These are phyloP conservation scores for Agrilus mali DNA, from an alignment of 2,888 invertebrate genomes.

Conservation along the genomic window DNA sequence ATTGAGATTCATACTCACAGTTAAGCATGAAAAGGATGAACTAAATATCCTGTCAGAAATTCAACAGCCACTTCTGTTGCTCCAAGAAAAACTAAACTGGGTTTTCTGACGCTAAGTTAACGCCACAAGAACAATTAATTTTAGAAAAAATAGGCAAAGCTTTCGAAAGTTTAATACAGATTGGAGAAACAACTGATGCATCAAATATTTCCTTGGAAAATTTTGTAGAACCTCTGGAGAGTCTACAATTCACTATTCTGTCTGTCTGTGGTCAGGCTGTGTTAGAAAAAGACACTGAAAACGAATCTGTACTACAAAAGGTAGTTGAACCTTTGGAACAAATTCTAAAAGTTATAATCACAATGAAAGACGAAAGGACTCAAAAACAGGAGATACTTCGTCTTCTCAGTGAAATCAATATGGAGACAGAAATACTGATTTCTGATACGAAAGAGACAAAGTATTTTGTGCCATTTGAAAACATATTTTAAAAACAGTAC, in stretches of 20 bases:
- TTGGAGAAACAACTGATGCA: conserved; percentile 7
- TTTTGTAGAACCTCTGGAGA: conserved; percentile 22
- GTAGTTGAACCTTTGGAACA: conserved; percentile 26
- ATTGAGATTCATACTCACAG: conserved; percentile 21
- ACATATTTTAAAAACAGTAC: too few relatives aligned
- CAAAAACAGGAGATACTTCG: conserved; percentile 9
- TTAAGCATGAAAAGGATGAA: conserved; percentile 22
- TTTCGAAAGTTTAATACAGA: conserved; percentile 18
- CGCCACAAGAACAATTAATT: conserved; percentile 21
- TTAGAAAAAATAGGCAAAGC: conserved; percentile 21
- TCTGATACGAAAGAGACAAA: too few relatives aligned
- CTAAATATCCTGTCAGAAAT: conserved; percentile 21
- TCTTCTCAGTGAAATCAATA: neutral
- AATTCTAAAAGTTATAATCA: conserved; percentile 26
- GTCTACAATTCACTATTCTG: conserved; percentile 28
- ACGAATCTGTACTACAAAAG: conserved; percentile 25
- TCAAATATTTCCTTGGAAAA: conserved; percentile 17
- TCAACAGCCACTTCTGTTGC: conserved; percentile 21
- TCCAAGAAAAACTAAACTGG: conserved; percentile 19
- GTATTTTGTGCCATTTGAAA: too few relatives aligned
- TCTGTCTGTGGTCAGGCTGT: conserved; percentile 28
- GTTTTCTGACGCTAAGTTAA: conserved; percentile 17
- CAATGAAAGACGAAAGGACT: conserved; percentile 22
- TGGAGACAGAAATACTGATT: too few relatives aligned
- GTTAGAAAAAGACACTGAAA: conserved; percentile 16